These are phyloP conservation scores for Agriopis aurantiaria DNA, from an alignment of 2,888 invertebrate genomes.

Conservation along the genomic window DNA sequence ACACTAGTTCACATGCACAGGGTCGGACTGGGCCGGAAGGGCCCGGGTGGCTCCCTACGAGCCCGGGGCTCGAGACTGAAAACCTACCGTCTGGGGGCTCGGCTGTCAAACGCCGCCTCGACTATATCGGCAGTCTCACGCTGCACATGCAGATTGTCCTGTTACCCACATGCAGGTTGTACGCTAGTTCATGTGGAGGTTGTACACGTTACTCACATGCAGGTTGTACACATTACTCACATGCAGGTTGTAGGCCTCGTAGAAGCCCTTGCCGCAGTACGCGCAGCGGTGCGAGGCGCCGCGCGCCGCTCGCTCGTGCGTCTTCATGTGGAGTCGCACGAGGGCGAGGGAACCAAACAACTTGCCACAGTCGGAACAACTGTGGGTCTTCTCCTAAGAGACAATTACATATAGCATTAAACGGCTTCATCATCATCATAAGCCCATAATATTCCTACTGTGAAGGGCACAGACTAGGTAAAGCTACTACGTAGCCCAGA, in stretches of 20 bases:
- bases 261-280: slow-evolving; percentile 79
- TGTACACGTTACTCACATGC: slow-evolving; percentile 50
- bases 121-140: too few relatives aligned
- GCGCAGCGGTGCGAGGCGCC: slow-evolving; percentile 72
- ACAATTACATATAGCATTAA: neutral
- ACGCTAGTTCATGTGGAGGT: neutral
- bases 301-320: slow-evolving; percentile 66
- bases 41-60: too few relatives aligned
- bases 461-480: too few relatives aligned
- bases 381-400: slow-evolving; percentile 74
- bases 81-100: too few relatives aligned
- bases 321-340: slow-evolving; percentile 75
- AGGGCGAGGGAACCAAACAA: slow-evolving; percentile 73
- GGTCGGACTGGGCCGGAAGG: too few relatives aligned
- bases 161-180: neutral
- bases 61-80: too few relatives aligned
- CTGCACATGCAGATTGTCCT: too few relatives aligned
- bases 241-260: slow-evolving; percentile 72
- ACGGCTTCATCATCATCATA: too few relatives aligned
- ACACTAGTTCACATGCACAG: too few relatives aligned
- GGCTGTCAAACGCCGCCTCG: too few relatives aligned
- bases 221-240: slow-evolving; percentile 47
- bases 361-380: slow-evolving; percentile 73
- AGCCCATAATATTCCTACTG: too few relatives aligned
- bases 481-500: too few relatives aligned